Evolutionary conservation across 2,113 vertebrate genomes (phyloP).

Genomic region (Rynchops niger): DNA sequence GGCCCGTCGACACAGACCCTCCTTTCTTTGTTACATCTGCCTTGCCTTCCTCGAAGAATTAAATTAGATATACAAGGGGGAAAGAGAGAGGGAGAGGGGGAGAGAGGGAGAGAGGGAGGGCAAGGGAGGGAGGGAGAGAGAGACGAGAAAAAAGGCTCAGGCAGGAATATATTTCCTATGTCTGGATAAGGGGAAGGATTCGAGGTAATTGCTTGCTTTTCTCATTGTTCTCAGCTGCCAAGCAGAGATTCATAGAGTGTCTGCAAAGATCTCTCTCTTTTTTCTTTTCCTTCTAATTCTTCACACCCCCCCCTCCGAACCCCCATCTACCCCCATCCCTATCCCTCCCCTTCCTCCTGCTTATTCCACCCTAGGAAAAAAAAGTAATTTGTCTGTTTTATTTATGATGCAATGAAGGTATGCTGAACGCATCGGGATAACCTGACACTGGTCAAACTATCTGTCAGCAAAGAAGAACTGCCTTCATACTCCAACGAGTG

Average conservation of each 20-base stretch:
- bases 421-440: constrained; percentile 92
- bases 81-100: constrained; percentile 14
- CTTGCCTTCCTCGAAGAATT: constrained; percentile 89
- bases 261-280: constrained; percentile 76
- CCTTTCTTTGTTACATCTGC: constrained; percentile 89
- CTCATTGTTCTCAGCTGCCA: constrained; percentile 85
- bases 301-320: constrained; percentile 38
- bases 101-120: constrained; percentile 65
- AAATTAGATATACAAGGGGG: constrained; percentile 89
- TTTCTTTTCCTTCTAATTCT: constrained; percentile 73
- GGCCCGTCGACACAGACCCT: constrained; percentile 83
- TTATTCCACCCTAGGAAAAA: constrained; percentile 76
- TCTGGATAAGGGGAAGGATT: constrained; percentile 88
- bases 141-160: constrained; percentile 73
- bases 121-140: background rate
- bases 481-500: constrained; percentile 90
- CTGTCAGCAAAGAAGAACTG: constrained; percentile 94
- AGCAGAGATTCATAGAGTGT: constrained; percentile 81
- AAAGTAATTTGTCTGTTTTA: constrained; percentile 96
- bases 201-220: constrained; percentile 92
- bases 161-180: constrained; percentile 91
- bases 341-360: constrained; percentile 70
- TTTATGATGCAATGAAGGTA: constrained; percentile 99
- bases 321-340: constrained; percentile 37
- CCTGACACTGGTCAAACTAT: constrained; percentile 93